Conservation (phyloP, 2,888 invertebrate genomes). For the Sarcophaga subvicina region DNA sequence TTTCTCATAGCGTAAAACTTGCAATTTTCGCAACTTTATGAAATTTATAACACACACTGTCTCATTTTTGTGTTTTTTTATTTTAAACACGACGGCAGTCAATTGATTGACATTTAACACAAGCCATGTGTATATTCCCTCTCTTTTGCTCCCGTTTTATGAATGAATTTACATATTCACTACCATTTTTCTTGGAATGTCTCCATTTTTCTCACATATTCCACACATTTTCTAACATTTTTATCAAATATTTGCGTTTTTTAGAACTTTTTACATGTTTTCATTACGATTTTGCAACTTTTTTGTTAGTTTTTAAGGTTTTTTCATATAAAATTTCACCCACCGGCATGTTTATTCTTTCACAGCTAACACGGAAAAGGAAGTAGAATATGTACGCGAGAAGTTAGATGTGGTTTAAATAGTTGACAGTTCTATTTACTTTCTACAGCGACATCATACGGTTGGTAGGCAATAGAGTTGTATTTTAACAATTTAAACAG, state of each 20-base stretch:
- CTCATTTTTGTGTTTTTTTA: conserved; percentile 13
- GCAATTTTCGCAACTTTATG: conserved; percentile 16
- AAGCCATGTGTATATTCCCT: conserved; percentile 35
- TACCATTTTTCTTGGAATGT: not conserved
- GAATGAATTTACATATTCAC: conserved; percentile 11
- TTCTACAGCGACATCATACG: conserved; percentile 24
- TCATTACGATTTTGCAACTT: conserved; percentile 66
- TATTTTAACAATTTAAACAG: not conserved
- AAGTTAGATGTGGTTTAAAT: conserved; percentile 67
- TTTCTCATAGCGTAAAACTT: too few species aligned
- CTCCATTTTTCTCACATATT: not conserved
- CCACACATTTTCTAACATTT: not conserved
- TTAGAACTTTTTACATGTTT: conserved; percentile 19
- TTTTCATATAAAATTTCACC: conserved; percentile 77
- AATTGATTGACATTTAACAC: conserved; percentile 13
- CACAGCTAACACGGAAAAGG: conserved; percentile 82
- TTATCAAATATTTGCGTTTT: not conserved
- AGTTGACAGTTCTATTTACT: conserved; percentile 38
- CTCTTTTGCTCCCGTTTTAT: conserved; percentile 38
- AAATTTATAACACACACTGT: not conserved
- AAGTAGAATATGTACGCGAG: conserved; percentile 72
- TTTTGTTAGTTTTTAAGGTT: conserved; percentile 70
- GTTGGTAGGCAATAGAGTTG: not conserved
- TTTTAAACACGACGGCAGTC: not conserved
- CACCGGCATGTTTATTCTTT: conserved; percentile 82